Base-by-base conservation (phyloP, 2,797 vertebrate species). In the Hirundo rustica region DNA sequence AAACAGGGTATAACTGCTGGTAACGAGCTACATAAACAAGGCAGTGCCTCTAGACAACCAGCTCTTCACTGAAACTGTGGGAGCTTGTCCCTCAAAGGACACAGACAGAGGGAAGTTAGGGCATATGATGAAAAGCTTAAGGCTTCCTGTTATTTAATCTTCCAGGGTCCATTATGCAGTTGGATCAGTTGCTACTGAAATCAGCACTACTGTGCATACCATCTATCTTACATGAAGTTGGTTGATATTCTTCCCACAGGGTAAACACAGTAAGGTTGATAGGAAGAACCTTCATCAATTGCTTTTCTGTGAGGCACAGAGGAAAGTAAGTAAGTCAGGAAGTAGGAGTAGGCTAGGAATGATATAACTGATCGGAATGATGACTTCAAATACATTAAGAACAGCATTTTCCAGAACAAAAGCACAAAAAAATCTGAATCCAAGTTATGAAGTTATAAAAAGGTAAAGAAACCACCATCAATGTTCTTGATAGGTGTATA, bases 241-340 rank as follows among this genome's bases (percentile, higher is more conserved):
- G 82, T 13, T 71, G 65, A 83, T 32, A 71, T 11, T 80, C 75
- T 54, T 90, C 73, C 57, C 76, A 77, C 32, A 48, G 57, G 65
- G 77, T 38, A 93, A 94, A 77, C 62, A 93, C 58, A 80, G 70
- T 62, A 62, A 91, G 65, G 85, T 29, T 77, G 68, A 66, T 1
- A 91, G 29, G 55, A 93, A 94, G 65, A 89, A 89, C 48, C 29
- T 80, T 88, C 81, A 77, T 67, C 81, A 79, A 77, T 2, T 66
- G 48, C 45, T 89, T 44, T 92, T 94, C 81, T 93, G 85, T 42
- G 79, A 96, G 75, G 85, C 57, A 92, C 0, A 85, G 55, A 85
- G 77, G 53, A 89, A 92, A 94, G 48, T 34, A 72, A 88, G 30
- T 34, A 74, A 94, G 65, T 85, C 75, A 92, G 30, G 72, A 73